Evolutionary conservation across 2,113 vertebrate genomes (phyloP).

Genomic region (Microcebus griseorufus): DNA sequence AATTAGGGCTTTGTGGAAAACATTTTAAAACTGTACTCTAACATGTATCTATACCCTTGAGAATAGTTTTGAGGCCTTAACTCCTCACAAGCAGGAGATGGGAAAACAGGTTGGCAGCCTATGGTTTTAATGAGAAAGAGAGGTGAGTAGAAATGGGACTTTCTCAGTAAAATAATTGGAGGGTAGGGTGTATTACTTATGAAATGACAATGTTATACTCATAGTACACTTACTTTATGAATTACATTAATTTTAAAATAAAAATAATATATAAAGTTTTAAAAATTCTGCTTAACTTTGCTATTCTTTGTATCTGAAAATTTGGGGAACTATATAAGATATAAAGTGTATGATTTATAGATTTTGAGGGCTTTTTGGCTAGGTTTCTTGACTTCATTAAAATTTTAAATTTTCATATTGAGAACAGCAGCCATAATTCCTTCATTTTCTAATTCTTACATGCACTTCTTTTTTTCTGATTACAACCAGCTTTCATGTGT

Average conservation of each 20-base stretch:
- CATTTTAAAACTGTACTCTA: not conserved
- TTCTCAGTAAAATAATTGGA: conserved; percentile 14
- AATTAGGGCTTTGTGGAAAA: not conserved
- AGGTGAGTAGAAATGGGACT: not conserved
- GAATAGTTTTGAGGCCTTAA: not conserved
- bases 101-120: not conserved
- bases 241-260: not conserved
- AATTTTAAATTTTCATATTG: not conserved
- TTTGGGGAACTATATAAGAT: not conserved
- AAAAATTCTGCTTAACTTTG: not conserved
- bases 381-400: not conserved
- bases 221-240: not conserved
- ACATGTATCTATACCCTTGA: not conserved
- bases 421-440: not conserved
- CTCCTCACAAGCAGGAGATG: not conserved
- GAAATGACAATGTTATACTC: not conserved
- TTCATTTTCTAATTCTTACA: not conserved
- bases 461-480: not conserved
- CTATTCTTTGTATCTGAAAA: not conserved
- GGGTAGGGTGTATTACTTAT: not conserved
- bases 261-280: not conserved
- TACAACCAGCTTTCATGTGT: not conserved
- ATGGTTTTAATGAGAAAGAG: not conserved
- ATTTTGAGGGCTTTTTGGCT: not conserved
- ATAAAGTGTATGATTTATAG: not conserved